Percentiles rank a stretch among this genome's conserved stretches.
Conservation (phyloP, 53 echinoderm and acorn worm species). For the Mesocentrotus franciscanus region DNA sequence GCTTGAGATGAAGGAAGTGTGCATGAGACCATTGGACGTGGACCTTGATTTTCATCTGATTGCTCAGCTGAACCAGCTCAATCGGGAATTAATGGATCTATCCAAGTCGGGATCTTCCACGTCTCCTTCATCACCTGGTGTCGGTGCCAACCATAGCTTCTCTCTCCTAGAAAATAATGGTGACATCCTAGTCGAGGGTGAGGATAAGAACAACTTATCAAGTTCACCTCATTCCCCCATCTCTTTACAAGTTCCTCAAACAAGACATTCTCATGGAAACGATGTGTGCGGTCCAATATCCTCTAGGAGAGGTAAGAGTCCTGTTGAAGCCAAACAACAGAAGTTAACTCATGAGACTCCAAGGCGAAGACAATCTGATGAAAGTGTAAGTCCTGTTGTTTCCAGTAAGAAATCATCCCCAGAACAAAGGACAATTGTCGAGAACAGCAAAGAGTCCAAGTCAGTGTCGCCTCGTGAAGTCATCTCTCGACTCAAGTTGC, state of each 20-base stretch:
- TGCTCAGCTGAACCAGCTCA: slow-evolving; percentile 84
- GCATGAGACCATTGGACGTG: slow-evolving; percentile 72
- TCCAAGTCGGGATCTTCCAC: slow-evolving; percentile 58
- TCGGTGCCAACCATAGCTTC: slow-evolving; percentile 1
- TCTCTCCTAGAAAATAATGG: slow-evolving; percentile 42
- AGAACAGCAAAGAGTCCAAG: slow-evolving; percentile 59
- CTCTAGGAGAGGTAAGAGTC: slow-evolving; percentile 7
- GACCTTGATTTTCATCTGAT: slow-evolving; percentile 84
- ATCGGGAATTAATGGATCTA: slow-evolving; percentile 77
- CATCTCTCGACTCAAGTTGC: slow-evolving; percentile 49
- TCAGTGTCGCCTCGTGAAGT: slow-evolving; percentile 57
- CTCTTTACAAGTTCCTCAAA: not conserved
- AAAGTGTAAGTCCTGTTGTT: not conserved
- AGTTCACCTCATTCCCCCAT: slow-evolving; percentile 7
- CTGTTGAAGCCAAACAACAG: slow-evolving; percentile 18
- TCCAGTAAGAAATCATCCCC: slow-evolving; percentile 54
- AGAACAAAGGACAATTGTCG: slow-evolving; percentile 28
- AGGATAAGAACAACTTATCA: not conserved
- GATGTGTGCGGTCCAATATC: not conserved
- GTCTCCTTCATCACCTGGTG: slow-evolving; percentile 56
- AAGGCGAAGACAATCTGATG: slow-evolving; percentile 14
- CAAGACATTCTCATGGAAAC: not conserved
- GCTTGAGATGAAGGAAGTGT: slow-evolving; percentile 83
- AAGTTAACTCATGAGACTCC: not conserved
- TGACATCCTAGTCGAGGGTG: not conserved